Percentiles rank a stretch among this genome's conserved stretches.
Conservation (phyloP, 2,888 invertebrate species). For the Ecliptopera silaceata region DNA sequence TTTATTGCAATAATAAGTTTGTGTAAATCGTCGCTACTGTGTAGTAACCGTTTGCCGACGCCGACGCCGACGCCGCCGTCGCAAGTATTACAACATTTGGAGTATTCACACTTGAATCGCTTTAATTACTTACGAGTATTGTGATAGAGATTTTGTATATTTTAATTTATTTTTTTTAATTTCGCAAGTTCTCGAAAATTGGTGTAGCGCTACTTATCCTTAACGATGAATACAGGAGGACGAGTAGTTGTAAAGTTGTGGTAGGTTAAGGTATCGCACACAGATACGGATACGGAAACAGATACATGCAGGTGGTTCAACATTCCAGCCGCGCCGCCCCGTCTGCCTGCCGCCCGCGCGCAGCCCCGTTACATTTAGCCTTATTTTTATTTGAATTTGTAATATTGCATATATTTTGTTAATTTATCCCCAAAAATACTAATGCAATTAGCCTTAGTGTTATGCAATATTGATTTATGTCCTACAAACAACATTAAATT, state of each 20-base stretch:
- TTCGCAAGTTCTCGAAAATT: conserved; percentile 77
- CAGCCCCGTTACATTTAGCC: conserved; percentile 82
- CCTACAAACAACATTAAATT: conserved; percentile 83
- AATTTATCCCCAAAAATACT: conserved; percentile 82
- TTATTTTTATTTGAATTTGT: conserved; percentile 80
- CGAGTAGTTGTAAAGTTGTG: conserved; percentile 65
- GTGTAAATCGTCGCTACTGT: conserved; percentile 66
- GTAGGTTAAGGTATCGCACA: conserved; percentile 76
- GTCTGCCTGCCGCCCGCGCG: conserved; percentile 26
- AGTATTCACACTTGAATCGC: conserved; percentile 82
- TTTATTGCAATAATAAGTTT: conserved; percentile 59
- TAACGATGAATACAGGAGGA: conserved; percentile 64
- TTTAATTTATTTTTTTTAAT: conserved; percentile 83
- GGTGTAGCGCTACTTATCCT: conserved; percentile 74
- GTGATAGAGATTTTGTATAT: conserved; percentile 84
- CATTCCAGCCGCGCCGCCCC: conserved; percentile 34
- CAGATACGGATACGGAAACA: no score
- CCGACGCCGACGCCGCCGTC: conserved; percentile 20
- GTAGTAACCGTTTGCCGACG: conserved; percentile 57
- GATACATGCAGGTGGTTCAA: conserved; percentile 24
- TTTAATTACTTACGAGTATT: conserved; percentile 84
- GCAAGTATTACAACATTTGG: conserved; percentile 70
- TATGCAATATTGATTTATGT: conserved; percentile 83
- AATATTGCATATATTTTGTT: conserved; percentile 83
- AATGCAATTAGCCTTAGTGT: conserved; percentile 83